These are phyloP conservation scores for Apocheima hispidaria DNA, from an alignment of 2,888 invertebrate species.

Conservation along the genomic window DNA sequence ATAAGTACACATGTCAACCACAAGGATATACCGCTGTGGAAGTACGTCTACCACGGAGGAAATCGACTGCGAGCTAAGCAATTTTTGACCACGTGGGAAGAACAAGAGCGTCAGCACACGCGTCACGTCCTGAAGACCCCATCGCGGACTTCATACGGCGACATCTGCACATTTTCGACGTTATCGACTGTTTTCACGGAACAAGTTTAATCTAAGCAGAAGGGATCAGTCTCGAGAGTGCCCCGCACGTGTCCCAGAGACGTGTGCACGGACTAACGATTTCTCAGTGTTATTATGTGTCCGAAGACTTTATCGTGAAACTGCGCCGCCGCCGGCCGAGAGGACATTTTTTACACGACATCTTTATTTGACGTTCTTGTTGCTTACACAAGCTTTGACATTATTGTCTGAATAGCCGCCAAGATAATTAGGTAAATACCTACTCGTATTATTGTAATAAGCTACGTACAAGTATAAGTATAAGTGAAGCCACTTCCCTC, in stretches of 20 bases:
- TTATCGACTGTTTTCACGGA: conserved; percentile 83
- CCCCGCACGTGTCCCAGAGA: conserved; percentile 72
- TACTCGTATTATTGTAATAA: neutral
- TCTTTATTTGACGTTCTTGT: conserved; percentile 46
- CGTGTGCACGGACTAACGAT: conserved; percentile 74
- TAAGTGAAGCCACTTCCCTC: neutral
- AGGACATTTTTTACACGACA: conserved; percentile 52
- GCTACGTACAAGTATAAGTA: too few relatives aligned
- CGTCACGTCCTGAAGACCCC: conserved; percentile 72
- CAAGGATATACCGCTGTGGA: neutral
- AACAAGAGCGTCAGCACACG: conserved; percentile 62
- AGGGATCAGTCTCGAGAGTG: conserved; percentile 82
- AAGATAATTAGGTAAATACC: neutral
- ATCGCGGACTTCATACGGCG: conserved; percentile 78
- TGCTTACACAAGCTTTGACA: neutral
- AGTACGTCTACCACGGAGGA: neutral
- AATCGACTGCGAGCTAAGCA: neutral
- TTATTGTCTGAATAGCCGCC: neutral
- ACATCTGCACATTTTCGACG: conserved; percentile 81
- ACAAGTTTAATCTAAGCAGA: conserved; percentile 83
- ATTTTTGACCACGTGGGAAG: neutral
- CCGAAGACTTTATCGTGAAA: conserved; percentile 68
- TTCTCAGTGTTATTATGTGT: conserved; percentile 77
- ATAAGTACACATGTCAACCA: too few relatives aligned
- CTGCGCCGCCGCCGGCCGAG: conserved; percentile 55